phyloP scores from a whole-genome alignment of 2,797 vertebrate genomes.

The Poeciliopsis infans region DNA sequence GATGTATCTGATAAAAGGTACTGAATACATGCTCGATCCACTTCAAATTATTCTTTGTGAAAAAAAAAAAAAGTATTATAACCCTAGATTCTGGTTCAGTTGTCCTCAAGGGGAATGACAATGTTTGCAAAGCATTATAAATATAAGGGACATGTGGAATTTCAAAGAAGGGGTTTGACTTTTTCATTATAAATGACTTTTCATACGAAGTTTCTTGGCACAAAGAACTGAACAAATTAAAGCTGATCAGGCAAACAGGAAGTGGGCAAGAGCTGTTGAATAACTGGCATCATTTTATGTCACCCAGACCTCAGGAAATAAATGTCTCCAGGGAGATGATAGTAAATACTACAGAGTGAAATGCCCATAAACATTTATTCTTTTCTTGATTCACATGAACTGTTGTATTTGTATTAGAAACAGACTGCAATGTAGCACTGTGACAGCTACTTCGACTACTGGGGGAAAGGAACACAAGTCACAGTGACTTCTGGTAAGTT shows the following conservation, averaged over 20 bases:
- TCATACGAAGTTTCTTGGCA: not conserved
- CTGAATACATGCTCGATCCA: too few species aligned
- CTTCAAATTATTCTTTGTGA: too few species aligned
- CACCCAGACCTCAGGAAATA: slow-evolving; percentile 49
- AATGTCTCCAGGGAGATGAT: slow-evolving; percentile 35
- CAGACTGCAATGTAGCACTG: slow-evolving; percentile 37
- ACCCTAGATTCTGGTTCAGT: too few species aligned
- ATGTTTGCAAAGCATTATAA: not conserved
- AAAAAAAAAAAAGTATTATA: too few species aligned
- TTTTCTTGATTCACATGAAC: slow-evolving; percentile 7
- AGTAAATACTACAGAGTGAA: slow-evolving; percentile 21
- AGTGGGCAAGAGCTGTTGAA: slow-evolving; percentile 34
- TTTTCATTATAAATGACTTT: not conserved
- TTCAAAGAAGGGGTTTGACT: not conserved
- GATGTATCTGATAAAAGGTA: not conserved
- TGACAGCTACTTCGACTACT: slow-evolving; percentile 69
- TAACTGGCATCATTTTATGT: slow-evolving; percentile 25
- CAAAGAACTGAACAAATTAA: not conserved
- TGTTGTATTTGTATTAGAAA: slow-evolving; percentile 46
- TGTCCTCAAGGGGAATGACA: not conserved
- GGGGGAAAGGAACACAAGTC: slow-evolving; percentile 75
- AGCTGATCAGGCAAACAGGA: slow-evolving; percentile 49
- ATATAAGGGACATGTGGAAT: not conserved
- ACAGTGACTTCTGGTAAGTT: slow-evolving; percentile 75
- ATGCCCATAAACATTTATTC: slow-evolving; percentile 1